These are phyloP conservation scores for Coregonus clupeaformis DNA, from an alignment of 2,113 vertebrate species.

Conservation along the genomic window DNA sequence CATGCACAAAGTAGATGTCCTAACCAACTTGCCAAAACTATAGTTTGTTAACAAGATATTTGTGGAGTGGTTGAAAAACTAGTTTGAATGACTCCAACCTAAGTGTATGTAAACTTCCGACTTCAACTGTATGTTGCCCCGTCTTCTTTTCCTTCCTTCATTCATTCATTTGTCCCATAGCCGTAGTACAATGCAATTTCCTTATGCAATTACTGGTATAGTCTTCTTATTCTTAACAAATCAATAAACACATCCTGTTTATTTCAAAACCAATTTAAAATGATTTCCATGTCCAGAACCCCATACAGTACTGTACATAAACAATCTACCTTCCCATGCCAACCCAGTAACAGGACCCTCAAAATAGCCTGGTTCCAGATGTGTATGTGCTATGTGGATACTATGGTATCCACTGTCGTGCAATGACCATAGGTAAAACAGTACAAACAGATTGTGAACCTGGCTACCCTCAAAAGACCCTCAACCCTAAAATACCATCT, in stretches of 20 bases:
- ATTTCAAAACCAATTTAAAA: not conserved
- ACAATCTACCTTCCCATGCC: not conserved
- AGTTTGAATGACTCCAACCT: too few species aligned
- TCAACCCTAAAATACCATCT: not conserved
- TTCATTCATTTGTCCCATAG: slow-evolving; percentile 17
- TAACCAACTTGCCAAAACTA: too few species aligned
- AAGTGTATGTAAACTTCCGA: too few species aligned
- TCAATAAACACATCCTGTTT: slow-evolving; percentile 50
- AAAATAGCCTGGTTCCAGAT: too few species aligned
- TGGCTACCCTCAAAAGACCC: slow-evolving; percentile 3
- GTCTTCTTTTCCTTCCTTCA: slow-evolving; percentile 5
- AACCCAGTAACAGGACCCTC: slow-evolving; percentile 15
- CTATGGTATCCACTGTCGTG: too few species aligned
- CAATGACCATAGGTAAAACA: too few species aligned
- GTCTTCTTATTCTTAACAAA: slow-evolving; percentile 16
- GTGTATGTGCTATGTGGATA: too few species aligned
- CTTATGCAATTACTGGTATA: slow-evolving; percentile 26
- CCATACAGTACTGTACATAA: not conserved
- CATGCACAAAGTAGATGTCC: too few species aligned
- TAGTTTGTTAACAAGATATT: too few species aligned
- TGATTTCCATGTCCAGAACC: not conserved
- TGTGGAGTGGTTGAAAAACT: too few species aligned
- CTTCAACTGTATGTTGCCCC: slow-evolving; percentile 6
- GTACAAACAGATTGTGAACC: too few species aligned
- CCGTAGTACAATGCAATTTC: slow-evolving; percentile 8